A percentile compares a stretch with the other conserved stretches of the same genome.
These are phyloP conservation scores for Phaethornis superciliosus DNA, from an alignment of 2,113 vertebrate species.

Conservation along the genomic window DNA sequence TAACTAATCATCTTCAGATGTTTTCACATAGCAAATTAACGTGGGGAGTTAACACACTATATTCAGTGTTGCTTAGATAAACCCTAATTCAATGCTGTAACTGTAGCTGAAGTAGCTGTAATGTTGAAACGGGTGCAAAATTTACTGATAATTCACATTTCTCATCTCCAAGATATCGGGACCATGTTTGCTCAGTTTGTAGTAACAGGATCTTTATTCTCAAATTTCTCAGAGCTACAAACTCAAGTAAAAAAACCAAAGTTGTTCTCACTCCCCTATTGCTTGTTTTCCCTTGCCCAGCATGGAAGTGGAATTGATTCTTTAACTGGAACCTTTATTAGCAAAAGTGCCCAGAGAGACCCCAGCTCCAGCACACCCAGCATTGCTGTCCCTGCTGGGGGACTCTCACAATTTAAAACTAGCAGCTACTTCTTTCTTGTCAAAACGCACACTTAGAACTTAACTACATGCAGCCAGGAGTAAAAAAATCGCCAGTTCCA, in stretches of 20 bases:
- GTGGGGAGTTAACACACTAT: background rate
- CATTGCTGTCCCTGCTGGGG: background rate
- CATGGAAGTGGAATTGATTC: background rate
- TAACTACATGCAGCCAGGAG: background rate
- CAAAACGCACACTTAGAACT: background rate
- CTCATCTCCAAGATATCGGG: background rate
- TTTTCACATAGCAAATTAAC: background rate
- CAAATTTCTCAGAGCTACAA: background rate
- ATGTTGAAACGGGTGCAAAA: background rate
- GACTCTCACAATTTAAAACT: background rate
- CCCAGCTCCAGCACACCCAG: background rate
- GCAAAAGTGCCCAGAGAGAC: background rate
- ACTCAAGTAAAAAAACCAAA: background rate
- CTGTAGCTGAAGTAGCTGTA: background rate
- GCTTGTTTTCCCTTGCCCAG: background rate
- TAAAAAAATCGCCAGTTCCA: background rate
- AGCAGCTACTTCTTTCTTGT: background rate
- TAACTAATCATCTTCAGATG: background rate
- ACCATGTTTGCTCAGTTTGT: background rate
- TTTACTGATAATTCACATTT: background rate
- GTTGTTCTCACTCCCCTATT: background rate
- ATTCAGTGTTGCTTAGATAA: background rate
- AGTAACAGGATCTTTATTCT: background rate
- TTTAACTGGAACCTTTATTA: background rate
- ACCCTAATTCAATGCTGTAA: background rate